phyloP scores from a whole-genome alignment of 1,140 invertebrate genomes.

The Caenorhabditis briggsae region DNA sequence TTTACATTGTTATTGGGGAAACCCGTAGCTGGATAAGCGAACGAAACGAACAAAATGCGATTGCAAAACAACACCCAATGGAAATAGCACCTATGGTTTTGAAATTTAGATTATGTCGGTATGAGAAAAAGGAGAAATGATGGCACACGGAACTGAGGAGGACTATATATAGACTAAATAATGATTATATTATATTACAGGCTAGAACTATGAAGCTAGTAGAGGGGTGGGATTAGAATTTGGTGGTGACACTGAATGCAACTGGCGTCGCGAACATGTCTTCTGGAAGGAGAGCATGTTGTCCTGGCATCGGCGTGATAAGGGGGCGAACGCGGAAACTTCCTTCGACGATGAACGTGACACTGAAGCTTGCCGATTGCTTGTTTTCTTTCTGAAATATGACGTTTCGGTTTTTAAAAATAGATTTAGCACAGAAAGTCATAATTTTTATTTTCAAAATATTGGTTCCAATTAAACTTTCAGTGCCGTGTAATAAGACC shows the following conservation, averaged over 20 bases:
- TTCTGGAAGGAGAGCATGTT: conserved; percentile 22
- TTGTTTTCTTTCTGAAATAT: conserved; percentile 61
- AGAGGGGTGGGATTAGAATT: not conserved
- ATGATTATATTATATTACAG: not conserved
- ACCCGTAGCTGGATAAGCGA: conserved; percentile 26
- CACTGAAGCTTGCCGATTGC: conserved; percentile 73
- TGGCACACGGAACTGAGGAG: not conserved
- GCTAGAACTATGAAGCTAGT: not conserved
- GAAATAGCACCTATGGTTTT: not conserved
- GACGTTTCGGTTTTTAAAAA: too few species aligned
- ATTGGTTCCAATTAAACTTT: too few species aligned
- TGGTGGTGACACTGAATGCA: conserved; percentile 58
- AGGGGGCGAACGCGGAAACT: conserved; percentile 68
- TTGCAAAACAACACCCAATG: conserved; percentile 36
- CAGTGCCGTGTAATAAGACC: too few species aligned
- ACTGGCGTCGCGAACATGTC: conserved; percentile 52
- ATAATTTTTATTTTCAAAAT: too few species aligned
- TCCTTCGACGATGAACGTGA: conserved; percentile 64
- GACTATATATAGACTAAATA: not conserved
- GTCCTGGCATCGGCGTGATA: conserved; percentile 26
- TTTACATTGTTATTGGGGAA: not conserved
- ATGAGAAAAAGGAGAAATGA: not conserved
- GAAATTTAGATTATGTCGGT: conserved; percentile 42
- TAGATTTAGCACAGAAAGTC: too few species aligned
- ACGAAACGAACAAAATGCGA: conserved; percentile 13